phyloP scores from a whole-genome alignment of 2,797 vertebrate genomes.

The Pseudomugil tenellus region DNA sequence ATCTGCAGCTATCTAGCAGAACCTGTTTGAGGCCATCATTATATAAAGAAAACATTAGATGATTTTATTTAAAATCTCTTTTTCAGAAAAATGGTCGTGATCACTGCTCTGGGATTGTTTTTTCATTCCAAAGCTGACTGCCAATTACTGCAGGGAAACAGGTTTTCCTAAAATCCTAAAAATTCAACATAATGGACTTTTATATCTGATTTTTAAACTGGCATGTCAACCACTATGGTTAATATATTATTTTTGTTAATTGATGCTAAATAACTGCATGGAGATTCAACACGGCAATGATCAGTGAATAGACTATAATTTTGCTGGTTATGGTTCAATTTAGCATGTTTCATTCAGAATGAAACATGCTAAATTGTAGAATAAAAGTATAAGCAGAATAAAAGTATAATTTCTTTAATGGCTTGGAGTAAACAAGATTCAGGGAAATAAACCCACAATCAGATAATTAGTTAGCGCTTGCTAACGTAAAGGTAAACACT shows the following conservation, averaged over 20 bases:
- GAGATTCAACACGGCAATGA: background rate
- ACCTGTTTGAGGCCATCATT: conserved; percentile 28
- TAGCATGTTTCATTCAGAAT: background rate
- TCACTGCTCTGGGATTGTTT: too few relatives aligned
- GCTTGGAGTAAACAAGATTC: conserved; percentile 3
- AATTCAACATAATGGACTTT: conserved; percentile 9
- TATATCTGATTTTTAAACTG: background rate
- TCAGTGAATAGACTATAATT: background rate
- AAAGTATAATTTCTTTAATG: background rate
- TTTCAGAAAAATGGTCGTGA: background rate
- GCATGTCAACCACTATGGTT: too few relatives aligned
- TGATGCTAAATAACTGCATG: too few relatives aligned
- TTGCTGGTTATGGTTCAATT: background rate
- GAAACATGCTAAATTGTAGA: too few relatives aligned
- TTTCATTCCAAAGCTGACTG: too few relatives aligned
- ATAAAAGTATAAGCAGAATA: background rate
- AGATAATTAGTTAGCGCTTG: background rate
- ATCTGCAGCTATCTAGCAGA: conserved; percentile 24
- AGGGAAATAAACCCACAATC: background rate
- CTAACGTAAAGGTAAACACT: conserved; percentile 1
- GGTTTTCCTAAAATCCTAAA: conserved; percentile 19
- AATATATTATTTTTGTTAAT: too few relatives aligned
- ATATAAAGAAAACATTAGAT: conserved; percentile 25
- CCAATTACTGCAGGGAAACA: too few relatives aligned
- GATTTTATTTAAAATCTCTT: conserved; percentile 34